Evolutionary conservation across 2,888 invertebrate genomes (phyloP).

Genomic region (Ochlodes sylvanus): DNA sequence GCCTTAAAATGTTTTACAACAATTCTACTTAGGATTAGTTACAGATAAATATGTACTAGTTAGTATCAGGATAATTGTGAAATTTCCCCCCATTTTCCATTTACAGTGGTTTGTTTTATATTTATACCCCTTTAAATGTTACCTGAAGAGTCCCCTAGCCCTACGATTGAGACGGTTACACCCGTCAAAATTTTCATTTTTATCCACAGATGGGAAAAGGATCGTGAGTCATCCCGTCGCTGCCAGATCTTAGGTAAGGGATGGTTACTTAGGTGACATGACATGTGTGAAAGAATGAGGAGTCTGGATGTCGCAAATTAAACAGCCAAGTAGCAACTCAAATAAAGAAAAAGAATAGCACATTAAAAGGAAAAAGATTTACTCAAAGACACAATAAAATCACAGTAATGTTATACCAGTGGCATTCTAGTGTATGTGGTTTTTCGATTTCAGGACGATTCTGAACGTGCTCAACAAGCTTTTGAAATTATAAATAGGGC

Average conservation of each 20-base stretch:
- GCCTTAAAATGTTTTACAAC: too few relatives aligned
- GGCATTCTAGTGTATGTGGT: constrained; percentile 2
- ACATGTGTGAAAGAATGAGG: constrained; percentile 46
- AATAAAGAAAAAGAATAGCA: constrained; percentile 39
- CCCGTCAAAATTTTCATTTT: constrained; percentile 83
- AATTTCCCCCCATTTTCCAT: background rate
- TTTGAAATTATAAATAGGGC: constrained; percentile 97
- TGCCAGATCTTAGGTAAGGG: constrained; percentile 71
- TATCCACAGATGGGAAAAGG: constrained; percentile 78
- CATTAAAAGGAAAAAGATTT: constrained; percentile 22
- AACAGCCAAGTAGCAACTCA: constrained; percentile 5
- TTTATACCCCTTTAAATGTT: constrained; percentile 18
- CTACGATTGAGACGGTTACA: constrained; percentile 73
- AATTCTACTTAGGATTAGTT: background rate
- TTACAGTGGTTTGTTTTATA: constrained; percentile 7
- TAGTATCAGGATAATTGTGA: background rate
- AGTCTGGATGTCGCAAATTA: constrained; percentile 27
- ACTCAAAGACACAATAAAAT: constrained; percentile 17
- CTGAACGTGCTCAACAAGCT: constrained; percentile 96
- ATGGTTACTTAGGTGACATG: constrained; percentile 42
- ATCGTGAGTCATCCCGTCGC: constrained; percentile 62
- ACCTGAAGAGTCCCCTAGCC: constrained; percentile 32
- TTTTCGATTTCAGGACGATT: constrained; percentile 90
- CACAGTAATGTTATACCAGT: background rate
- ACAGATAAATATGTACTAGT: background rate